Evolutionary conservation across 2,797 vertebrate genomes (phyloP), one percentile per base, ranked within the genome.

Genomic region (Meriones psammophilus): DNA sequence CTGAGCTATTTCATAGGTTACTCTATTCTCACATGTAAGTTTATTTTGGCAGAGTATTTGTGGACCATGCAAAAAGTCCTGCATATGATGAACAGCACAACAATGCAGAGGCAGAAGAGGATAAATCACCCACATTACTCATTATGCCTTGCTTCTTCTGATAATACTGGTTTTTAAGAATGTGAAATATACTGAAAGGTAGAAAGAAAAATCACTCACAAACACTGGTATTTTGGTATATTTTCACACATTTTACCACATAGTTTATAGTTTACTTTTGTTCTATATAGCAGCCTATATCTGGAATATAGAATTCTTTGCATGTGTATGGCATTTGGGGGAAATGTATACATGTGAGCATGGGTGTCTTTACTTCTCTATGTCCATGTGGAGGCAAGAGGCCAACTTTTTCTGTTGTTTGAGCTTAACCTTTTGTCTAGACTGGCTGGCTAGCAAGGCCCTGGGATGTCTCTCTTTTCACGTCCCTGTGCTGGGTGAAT

Each of bases 181-280:
- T 50, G 50, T 50, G 50, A 50, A 50, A 10, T 9, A 50, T 10
- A 50, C 50, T 50, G 50, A 50, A 50, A 50, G 50, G 50, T 50
- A 50, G 50, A 50, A 50, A 8, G 50, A 50, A 50, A 50, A 50
- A 50, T 50, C 50, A 50, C 50, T 10, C 50, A 50, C 50, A 50
- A 50, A 50, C 50, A 50, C 10, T 50, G 50, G 50, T 50, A 50
- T 50, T 50, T 50, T 79, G 54, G 76, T 39, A 14, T 78, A 50
- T 71, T 86, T 94, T 87, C 42, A 95, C 89, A 71, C 13, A 54
- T 93, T 36, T 71, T 39, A 28, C 24, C 77, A 17, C 4, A 62
- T 4, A 77, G 13, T 42, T 85, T 42, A 58, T 1, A 6, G 89
- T 81, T 94, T 39, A 39, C 12, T 60, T 93, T 58, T 88, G 68